A percentile compares a stretch with the other conserved stretches of the same genome.
Evolutionary conservation across 1,140 invertebrate genomes (phyloP).

Genomic region (Drosophila repleta): DNA sequence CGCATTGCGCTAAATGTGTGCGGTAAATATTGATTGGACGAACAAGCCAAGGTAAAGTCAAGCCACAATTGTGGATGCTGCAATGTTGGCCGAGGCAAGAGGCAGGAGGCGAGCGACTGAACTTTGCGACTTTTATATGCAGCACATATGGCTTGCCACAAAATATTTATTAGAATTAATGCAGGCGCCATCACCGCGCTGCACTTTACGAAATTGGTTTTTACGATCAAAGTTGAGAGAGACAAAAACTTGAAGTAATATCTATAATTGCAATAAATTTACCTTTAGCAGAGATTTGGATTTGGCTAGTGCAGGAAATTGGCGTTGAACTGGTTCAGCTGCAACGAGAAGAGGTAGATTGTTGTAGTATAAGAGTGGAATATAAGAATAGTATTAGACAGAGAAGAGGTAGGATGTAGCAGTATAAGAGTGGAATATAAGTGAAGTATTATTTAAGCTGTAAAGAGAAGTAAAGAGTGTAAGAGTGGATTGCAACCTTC

Average conservation of each 20-base stretch:
- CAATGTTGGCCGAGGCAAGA: no score
- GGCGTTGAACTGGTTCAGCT: slow-evolving; percentile 20
- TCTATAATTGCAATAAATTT: slow-evolving; percentile 1
- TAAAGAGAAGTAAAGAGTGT: no score
- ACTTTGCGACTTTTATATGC: slow-evolving; percentile 11
- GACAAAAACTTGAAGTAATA: not conserved
- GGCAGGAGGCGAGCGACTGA: not conserved
- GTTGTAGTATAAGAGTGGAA: no score
- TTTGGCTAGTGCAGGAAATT: not conserved
- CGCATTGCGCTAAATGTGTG: slow-evolving; percentile 66
- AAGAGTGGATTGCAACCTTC: no score
- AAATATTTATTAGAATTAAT: slow-evolving; percentile 41
- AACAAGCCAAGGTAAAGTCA: slow-evolving; percentile 12
- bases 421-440: no score
- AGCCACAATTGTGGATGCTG: slow-evolving; percentile 6
- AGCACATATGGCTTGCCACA: slow-evolving; percentile 46
- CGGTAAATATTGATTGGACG: slow-evolving; percentile 64
- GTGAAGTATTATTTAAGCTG: no score
- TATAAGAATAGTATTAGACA: no score
- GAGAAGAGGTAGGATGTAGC: no score
- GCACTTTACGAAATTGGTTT: slow-evolving; percentile 16
- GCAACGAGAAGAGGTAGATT: slow-evolving; percentile 1
- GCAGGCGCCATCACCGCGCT: slow-evolving; percentile 13
- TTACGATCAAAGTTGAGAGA: not conserved
- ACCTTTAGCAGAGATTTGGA: slow-evolving; percentile 22